Percentiles rank a stretch among this genome's conserved stretches.
phyloP scores from a whole-genome alignment of 2,888 invertebrate genomes.

The Thereva nobilitata region DNA sequence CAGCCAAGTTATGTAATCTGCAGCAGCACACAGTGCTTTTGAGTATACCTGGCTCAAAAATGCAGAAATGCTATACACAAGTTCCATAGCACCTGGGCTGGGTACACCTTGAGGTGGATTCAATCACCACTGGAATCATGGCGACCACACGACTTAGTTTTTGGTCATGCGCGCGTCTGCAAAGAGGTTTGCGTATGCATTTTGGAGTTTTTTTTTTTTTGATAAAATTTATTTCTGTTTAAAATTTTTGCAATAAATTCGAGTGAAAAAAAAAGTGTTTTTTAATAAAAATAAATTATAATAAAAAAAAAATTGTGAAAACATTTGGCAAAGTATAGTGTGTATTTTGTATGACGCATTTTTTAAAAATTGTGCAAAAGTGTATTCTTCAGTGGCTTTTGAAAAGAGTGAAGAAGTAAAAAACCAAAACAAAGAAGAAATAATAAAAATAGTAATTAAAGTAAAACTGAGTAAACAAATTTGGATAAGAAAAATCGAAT shows the following conservation, averaged over 20 bases:
- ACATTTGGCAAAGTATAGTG: no score
- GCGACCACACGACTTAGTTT: constrained; percentile 4
- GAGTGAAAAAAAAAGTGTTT: background rate
- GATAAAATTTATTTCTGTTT: background rate
- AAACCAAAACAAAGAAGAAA: no score
- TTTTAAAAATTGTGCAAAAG: no score
- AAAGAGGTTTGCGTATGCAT: constrained; percentile 1
- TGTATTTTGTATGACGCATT: no score
- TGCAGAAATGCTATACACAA: no score
- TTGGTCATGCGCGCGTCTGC: constrained; percentile 11
- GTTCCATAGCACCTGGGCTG: background rate
- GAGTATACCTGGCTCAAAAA: no score
- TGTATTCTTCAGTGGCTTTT: no score
- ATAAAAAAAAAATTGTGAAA: background rate
- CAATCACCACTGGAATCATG: background rate
- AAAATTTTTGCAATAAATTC: background rate
- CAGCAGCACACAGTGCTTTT: background rate
- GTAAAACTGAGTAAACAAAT: no score
- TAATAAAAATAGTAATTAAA: no score
- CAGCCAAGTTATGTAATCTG: no score
- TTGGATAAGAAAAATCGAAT: no score
- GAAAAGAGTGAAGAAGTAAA: no score
- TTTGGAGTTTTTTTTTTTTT: background rate
- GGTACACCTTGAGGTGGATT: constrained; percentile 4
- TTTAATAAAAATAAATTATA: background rate